Conservation (phyloP, 2,797 vertebrate species). For the Enteromius viviparus region DNA sequence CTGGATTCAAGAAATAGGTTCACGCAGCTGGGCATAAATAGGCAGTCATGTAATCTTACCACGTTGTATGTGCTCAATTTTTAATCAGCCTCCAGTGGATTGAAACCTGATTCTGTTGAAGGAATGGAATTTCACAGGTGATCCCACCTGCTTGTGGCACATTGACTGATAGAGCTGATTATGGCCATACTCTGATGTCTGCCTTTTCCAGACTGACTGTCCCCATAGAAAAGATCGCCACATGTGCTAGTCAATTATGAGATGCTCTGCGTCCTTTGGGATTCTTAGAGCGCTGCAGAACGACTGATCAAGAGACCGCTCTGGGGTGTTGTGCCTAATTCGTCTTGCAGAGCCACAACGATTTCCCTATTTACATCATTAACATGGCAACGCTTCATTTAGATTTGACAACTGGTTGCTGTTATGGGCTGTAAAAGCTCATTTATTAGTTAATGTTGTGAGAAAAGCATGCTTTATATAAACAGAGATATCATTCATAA, state of each 20-base stretch:
- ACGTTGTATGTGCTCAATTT: slow-evolving; percentile 68
- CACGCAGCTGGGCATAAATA: slow-evolving; percentile 45
- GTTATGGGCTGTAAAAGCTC: not conserved
- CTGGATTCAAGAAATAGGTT: not conserved
- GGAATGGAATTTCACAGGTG: slow-evolving; percentile 72
- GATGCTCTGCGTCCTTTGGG: not conserved
- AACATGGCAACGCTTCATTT: slow-evolving; percentile 20
- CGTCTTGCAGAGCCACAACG: not conserved
- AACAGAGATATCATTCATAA: not conserved
- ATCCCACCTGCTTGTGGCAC: slow-evolving; percentile 53
- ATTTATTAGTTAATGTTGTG: not conserved
- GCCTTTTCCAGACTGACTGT: not conserved
- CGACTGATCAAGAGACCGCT: slow-evolving; percentile 11
- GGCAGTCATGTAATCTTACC: slow-evolving; percentile 62
- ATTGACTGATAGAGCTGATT: slow-evolving; percentile 39
- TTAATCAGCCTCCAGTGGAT: slow-evolving; percentile 68
- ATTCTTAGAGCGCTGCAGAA: not conserved
- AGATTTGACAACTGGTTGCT: not conserved
- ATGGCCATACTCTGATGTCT: not conserved
- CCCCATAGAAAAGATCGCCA: not conserved
- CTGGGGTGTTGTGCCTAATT: slow-evolving; percentile 33
- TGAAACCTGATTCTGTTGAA: slow-evolving; percentile 58
- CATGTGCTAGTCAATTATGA: slow-evolving; percentile 4
- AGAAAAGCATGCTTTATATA: not conserved
- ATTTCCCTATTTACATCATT: slow-evolving; percentile 11